phyloP scores from a whole-genome alignment of 1,140 invertebrate species.

The Drosophila tristis region DNA sequence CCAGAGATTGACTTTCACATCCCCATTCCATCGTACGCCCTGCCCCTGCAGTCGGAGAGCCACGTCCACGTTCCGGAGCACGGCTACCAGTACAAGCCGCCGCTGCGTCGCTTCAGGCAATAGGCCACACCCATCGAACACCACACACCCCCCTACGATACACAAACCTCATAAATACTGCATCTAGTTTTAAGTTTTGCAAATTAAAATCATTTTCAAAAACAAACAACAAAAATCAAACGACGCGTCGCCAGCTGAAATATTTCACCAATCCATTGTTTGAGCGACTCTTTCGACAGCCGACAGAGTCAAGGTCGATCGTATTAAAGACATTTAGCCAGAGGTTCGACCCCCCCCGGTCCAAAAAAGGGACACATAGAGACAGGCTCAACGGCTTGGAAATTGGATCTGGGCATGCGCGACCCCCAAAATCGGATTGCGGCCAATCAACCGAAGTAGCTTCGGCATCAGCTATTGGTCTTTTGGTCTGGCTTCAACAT shows the following conservation, averaged over 20 bases:
- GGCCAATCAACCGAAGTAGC: conserved; percentile 54
- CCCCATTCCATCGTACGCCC: conserved; percentile 65
- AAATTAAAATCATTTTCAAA: conserved; percentile 57
- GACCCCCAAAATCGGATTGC: conserved; percentile 59
- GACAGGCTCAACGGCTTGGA: conserved; percentile 9
- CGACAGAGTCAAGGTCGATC: conserved; percentile 34
- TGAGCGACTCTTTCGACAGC: conserved; percentile 29
- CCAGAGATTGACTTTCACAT: conserved; percentile 53
- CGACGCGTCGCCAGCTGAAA: not conserved
- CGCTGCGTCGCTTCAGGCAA: conserved; percentile 60
- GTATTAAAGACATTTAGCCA: conserved; percentile 41
- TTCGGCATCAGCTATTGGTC: conserved; percentile 39
- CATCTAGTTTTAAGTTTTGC: conserved; percentile 60
- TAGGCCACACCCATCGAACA: conserved; percentile 15
- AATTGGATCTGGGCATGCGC: conserved; percentile 26
- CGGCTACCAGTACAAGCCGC: conserved; percentile 62
- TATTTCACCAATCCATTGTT: conserved; percentile 38
- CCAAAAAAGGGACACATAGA: conserved; percentile 2
- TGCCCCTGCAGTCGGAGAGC: conserved; percentile 25
- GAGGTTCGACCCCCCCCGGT: conserved; percentile 40
- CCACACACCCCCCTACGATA: conserved; percentile 3
- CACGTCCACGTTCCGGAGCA: conserved; percentile 10
- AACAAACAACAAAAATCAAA: conserved; percentile 24
- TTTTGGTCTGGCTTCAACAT: conserved; percentile 48
- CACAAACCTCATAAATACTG: conserved; percentile 27